Conservation (phyloP, 2,113 vertebrate species). For the Meriones unguiculatus region DNA sequence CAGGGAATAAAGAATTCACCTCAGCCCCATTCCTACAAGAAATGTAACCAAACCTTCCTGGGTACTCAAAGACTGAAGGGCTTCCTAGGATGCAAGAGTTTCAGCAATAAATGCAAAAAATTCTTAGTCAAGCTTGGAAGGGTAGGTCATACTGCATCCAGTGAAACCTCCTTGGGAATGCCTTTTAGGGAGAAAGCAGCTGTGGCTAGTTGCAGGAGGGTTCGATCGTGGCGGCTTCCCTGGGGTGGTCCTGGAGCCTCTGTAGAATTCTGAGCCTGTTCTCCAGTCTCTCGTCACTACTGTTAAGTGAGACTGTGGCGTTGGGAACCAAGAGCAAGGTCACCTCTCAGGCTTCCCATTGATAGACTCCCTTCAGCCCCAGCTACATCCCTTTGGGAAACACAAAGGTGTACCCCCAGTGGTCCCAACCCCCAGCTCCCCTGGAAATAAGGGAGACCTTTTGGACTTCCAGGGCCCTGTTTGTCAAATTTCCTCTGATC, state of each 20-base stretch:
- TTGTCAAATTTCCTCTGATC: constrained; percentile 78
- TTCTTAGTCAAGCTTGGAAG: background rate
- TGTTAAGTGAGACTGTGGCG: constrained; percentile 52
- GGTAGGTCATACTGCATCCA: background rate
- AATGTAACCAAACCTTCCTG: background rate
- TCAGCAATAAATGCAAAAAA: background rate
- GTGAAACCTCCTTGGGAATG: background rate
- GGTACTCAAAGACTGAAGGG: background rate
- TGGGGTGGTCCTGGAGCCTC: constrained; percentile 53
- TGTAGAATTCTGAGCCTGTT: constrained; percentile 67
- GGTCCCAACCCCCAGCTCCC: constrained; percentile 26
- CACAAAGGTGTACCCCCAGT: constrained; percentile 52
- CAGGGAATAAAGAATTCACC: background rate
- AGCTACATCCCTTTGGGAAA: constrained; percentile 59
- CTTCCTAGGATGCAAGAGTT: background rate
- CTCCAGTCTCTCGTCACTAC: background rate
- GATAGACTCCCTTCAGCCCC: constrained; percentile 53
- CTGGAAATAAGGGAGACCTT: constrained; percentile 51
- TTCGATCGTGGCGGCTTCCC: constrained; percentile 66
- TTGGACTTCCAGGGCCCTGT: constrained; percentile 36
- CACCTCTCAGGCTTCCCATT: constrained; percentile 28
- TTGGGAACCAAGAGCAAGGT: constrained; percentile 55
- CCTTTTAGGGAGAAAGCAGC: constrained; percentile 10
- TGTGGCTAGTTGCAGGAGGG: background rate
- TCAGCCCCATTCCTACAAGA: background rate